Base-by-base conservation (phyloP, 37 sponge, comb jelly and placozoan species). In the Geodia barretti region DNA sequence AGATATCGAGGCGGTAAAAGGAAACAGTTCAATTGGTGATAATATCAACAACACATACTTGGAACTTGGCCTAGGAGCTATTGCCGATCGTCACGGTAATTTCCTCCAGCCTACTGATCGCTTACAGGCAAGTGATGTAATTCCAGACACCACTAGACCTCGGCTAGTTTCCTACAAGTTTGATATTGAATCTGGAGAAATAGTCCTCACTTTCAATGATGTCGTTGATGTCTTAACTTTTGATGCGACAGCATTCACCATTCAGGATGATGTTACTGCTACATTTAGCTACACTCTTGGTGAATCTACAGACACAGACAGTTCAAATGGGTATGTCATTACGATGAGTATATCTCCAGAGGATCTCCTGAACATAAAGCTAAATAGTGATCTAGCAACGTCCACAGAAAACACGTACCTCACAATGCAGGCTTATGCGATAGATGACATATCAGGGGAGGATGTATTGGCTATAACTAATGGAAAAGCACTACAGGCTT, bases 391-490 rank as follows among this genome's bases (percentile, higher is more conserved):
- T 17, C 79, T 96, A 35, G 97, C 94, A 30, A 87, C 80, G 72
- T 72, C 78, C 37, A 74, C 40, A 1, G 69, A 83, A 24, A 85
- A 76, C 26, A 91, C 97, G 32, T 96, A 83, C 65, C 79, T 96
- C 36, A 79, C 92, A 0, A 91, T 96, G 89, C 97, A 88, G 39
- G 97, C 97, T 0, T 91, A 71, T 93, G 97, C 92, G 40, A 90
- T 96, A 77, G 97, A 93, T 78, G 97, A 92, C 54, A 75, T 96
- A n/a, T 65, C 87, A 39, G 87, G 89, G 19, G 70, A 76, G 1
- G 94, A 93, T 93, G 92, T 96, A 7, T 78, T 96, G 25, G 94
- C 97, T 38, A 85, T 96, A 19, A 96, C 94, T 58, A 89, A 96
- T 86, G 97, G 97, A 0, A 96, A 96, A 30, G 97, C 89, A 1